phyloP scores from a whole-genome alignment of 2,888 invertebrate species.

The Leistus spinibarbis region DNA sequence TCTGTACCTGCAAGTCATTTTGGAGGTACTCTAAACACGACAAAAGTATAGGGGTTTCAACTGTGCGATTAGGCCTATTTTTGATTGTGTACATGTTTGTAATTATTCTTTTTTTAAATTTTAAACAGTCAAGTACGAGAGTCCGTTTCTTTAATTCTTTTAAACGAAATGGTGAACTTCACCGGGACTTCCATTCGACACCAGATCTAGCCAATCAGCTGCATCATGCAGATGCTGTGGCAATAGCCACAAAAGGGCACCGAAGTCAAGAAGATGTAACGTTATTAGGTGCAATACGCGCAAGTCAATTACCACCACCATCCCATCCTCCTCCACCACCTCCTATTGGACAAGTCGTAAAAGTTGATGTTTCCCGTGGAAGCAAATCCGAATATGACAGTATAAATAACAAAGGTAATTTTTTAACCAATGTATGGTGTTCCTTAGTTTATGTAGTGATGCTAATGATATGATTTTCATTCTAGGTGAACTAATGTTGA shows the following conservation, averaged over 20 bases:
- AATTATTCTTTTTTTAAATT: neutral
- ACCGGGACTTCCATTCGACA: slow-evolving; percentile 88
- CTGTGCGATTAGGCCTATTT: too few species aligned
- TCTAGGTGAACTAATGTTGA: slow-evolving; percentile 10
- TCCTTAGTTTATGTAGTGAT: neutral
- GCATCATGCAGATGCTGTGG: slow-evolving; percentile 43
- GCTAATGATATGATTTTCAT: neutral
- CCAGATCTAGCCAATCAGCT: slow-evolving; percentile 73
- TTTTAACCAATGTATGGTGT: neutral
- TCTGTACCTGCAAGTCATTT: too few species aligned
- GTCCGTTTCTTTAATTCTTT: slow-evolving; percentile 59
- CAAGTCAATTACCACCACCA: slow-evolving; percentile 73
- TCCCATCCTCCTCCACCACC: slow-evolving; percentile 84
- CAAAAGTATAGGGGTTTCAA: too few species aligned
- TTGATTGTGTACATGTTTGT: too few species aligned
- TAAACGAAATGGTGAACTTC: slow-evolving; percentile 61
- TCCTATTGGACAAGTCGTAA: slow-evolving; percentile 70
- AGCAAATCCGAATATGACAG: slow-evolving; percentile 51
- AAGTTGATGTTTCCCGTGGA: slow-evolving; percentile 65
- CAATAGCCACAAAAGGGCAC: slow-evolving; percentile 59
- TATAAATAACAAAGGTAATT: slow-evolving; percentile 51
- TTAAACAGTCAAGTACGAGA: slow-evolving; percentile 61
- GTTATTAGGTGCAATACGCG: slow-evolving; percentile 48
- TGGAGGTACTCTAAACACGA: too few species aligned
- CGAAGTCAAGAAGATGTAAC: slow-evolving; percentile 76